These are phyloP conservation scores for Nymphalis c-album DNA, from an alignment of 2,888 invertebrate species.

Conservation along the genomic window DNA sequence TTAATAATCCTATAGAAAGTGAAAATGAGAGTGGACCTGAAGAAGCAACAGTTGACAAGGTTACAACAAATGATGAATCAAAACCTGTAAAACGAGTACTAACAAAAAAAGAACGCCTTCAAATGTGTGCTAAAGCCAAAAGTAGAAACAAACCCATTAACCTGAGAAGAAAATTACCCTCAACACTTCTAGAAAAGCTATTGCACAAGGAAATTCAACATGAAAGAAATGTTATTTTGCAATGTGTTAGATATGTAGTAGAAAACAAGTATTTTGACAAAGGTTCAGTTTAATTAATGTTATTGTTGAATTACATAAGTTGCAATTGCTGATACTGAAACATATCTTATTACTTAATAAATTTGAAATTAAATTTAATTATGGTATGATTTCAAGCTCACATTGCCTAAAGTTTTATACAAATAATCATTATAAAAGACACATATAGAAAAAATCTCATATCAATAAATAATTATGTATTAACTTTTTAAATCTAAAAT, in stretches of 20 bases:
- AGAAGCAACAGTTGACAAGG: constrained; percentile 67
- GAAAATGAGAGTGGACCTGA: constrained; percentile 76
- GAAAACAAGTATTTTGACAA: constrained; percentile 87
- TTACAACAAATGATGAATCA: constrained; percentile 1
- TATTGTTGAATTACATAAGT: no score
- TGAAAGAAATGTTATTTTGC: constrained; percentile 92
- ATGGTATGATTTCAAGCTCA: no score
- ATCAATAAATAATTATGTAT: no score
- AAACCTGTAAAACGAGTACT: background rate
- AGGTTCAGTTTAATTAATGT: background rate
- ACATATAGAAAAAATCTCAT: no score
- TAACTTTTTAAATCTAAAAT: no score
- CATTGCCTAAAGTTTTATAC: no score
- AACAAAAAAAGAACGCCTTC: constrained; percentile 33
- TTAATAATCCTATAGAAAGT: constrained; percentile 34
- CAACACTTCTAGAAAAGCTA: constrained; percentile 86
- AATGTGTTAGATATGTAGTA: constrained; percentile 91
- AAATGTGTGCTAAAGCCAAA: constrained; percentile 42
- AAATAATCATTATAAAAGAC: no score
- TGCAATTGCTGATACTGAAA: no score
- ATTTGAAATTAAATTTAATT: no score
- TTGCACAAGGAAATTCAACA: constrained; percentile 89
- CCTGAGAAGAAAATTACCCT: constrained; percentile 58
- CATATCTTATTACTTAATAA: no score
- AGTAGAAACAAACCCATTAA: constrained; percentile 30